Conservation (phyloP, 2,888 invertebrate species). For the Nomada fabriciana region DNA sequence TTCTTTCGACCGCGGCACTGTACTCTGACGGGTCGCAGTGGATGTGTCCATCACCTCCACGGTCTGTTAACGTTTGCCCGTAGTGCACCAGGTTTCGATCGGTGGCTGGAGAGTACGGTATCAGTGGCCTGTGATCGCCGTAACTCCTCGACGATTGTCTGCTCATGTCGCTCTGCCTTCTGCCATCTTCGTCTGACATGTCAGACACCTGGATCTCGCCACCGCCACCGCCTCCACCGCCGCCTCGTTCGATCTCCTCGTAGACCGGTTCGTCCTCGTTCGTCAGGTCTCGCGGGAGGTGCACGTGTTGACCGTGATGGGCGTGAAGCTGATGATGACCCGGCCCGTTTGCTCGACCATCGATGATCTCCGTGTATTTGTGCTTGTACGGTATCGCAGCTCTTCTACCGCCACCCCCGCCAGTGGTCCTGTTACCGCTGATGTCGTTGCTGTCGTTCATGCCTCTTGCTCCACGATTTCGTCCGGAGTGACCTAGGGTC, state of each 20-base stretch:
- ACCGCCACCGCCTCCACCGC: constrained; percentile 75
- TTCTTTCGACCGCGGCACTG: constrained; percentile 78
- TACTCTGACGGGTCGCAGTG: constrained; percentile 79
- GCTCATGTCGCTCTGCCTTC: constrained; percentile 90
- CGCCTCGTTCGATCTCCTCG: constrained; percentile 90
- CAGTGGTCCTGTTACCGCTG: constrained; percentile 83
- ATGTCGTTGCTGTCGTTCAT: constrained; percentile 65
- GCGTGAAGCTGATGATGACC: constrained; percentile 83
- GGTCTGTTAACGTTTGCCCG: constrained; percentile 67
- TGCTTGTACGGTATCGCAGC: constrained; percentile 88
- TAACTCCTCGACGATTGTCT: constrained; percentile 90
- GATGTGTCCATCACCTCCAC: constrained; percentile 59
- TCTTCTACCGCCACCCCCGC: constrained; percentile 83
- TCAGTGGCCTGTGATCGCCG: constrained; percentile 92
- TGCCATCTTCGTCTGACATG: constrained; percentile 92
- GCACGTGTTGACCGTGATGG: constrained; percentile 86
- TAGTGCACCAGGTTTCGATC: constrained; percentile 85
- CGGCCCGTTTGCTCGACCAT: constrained; percentile 83
- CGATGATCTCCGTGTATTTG: constrained; percentile 91
- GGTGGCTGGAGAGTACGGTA: constrained; percentile 90
- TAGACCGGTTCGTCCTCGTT: constrained; percentile 91
- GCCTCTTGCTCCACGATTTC: constrained; percentile 71
- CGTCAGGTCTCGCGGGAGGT: constrained; percentile 79
- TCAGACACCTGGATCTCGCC: constrained; percentile 90
- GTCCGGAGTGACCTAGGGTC: constrained; percentile 82